Conservation (phyloP, 2,797 vertebrate species). For the Danio tinwini region DNA sequence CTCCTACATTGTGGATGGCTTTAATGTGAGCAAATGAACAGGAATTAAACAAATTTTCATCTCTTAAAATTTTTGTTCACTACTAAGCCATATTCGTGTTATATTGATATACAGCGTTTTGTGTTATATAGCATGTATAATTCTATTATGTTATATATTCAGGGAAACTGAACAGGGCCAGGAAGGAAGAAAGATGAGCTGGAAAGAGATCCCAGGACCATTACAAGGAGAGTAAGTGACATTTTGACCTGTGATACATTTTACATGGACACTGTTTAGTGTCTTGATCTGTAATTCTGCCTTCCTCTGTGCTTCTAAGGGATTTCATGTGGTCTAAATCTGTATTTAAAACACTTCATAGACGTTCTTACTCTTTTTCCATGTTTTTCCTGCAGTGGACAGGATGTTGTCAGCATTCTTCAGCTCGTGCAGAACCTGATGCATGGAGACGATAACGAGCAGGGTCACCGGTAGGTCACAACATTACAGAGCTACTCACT, state of each 20-base stretch:
- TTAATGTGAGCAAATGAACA: too few relatives aligned
- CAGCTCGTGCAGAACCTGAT: constrained; percentile 93
- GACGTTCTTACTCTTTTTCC: constrained; percentile 1
- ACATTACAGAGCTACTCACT: background rate
- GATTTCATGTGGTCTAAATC: background rate
- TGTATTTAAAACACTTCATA: background rate
- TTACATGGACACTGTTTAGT: background rate
- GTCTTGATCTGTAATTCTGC: background rate
- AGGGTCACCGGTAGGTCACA: constrained; percentile 78
- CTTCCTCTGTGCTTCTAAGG: background rate
- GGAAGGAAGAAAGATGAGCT: constrained; percentile 74
- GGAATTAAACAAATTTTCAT: too few relatives aligned
- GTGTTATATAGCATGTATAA: background rate
- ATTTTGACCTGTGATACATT: background rate
- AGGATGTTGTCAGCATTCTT: constrained; percentile 90
- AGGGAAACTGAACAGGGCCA: constrained; percentile 71
- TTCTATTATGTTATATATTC: constrained; percentile 19
- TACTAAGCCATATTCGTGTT: background rate
- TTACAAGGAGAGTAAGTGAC: constrained; percentile 90
- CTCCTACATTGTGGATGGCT: too few relatives aligned
- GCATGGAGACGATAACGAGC: constrained; percentile 86
- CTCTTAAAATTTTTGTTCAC: background rate
- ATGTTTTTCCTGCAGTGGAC: constrained; percentile 79
- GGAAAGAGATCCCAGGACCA: constrained; percentile 91
- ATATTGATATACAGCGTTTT: constrained; percentile 25